phyloP scores from a whole-genome alignment of 2,888 invertebrate species.

The Drosophila demipolita region DNA sequence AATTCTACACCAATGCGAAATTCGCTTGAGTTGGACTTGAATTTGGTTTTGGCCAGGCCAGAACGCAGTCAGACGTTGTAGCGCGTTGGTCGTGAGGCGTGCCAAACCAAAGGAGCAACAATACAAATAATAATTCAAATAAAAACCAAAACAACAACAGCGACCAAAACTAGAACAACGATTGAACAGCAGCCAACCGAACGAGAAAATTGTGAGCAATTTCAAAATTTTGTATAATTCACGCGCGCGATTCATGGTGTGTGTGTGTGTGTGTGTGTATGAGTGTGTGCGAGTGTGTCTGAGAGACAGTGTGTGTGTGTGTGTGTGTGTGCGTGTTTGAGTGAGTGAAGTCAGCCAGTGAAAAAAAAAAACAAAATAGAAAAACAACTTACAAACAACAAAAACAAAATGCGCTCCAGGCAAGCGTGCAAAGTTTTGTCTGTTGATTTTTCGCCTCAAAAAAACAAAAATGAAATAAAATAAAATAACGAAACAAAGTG shows the following conservation, averaged over 20 bases:
- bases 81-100: conserved; percentile 78
- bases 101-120: conserved; percentile 31
- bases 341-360: conserved; percentile 65
- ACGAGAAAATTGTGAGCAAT: conserved; percentile 76
- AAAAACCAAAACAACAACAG: conserved; percentile 15
- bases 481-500: neutral
- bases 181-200: conserved; percentile 58
- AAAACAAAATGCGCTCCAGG: conserved; percentile 22
- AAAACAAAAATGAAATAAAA: conserved; percentile 21
- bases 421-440: conserved; percentile 44
- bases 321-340: conserved; percentile 35
- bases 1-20: conserved; percentile 38
- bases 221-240: conserved; percentile 67
- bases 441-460: conserved; percentile 53
- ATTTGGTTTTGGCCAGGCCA: conserved; percentile 52
- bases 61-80: conserved; percentile 81
- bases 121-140: conserved; percentile 21
- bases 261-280: conserved; percentile 24
- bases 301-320: conserved; percentile 28
- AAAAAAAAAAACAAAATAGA: conserved; percentile 14
- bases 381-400: neutral
- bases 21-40: conserved; percentile 24
- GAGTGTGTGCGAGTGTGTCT: conserved; percentile 29
- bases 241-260: conserved; percentile 58
- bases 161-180: conserved; percentile 45